Base-by-base conservation (phyloP, 2,888 invertebrate genomes). In the Brenthis hecate region DNA sequence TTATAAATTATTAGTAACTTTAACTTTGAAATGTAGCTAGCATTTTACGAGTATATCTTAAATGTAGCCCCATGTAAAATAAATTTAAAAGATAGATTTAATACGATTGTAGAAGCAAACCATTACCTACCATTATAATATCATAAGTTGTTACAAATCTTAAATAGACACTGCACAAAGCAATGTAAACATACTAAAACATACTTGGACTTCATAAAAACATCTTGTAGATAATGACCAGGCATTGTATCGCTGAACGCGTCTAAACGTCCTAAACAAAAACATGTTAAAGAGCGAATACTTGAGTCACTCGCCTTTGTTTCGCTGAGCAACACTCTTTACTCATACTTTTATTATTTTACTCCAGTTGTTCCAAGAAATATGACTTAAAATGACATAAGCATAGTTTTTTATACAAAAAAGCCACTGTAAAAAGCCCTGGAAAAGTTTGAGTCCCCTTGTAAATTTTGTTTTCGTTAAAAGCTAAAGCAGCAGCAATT, bases 141-240 rank as follows among this genome's bases (percentile, higher is more conserved):
- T 36, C 19, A 36, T 36, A 36, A 8, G 6, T 8, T 36, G 6
- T 36, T 36, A 8, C 36, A 43, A 43, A 43, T 43, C 36, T 43
- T 11, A 50, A 60, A 60, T 32, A 50, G n/a, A n/a, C 28, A 32
- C 13, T 32, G n/a, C 50, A 13, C n/a, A 14, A 48, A 54, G 47
- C 32, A 67, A 66, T 55, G 51, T 50, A 57, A 72, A 69, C 50
- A 67, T 55, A 57, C 64, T 56, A 36, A 60, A 60, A 28, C 47
- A 48, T 11, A 58, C 58, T 28, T 8, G 58, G 14, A 23, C n/a
- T 14, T 48, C 23, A 62, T 65, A 56, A 66, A 66, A 57, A 67
- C 65, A 67, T 57, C 65, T 69, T 56, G 65, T 50, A 32, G 54
- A 65, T 65, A 68, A 67, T 68, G 69, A 65, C 65, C 56, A 51